Percentiles rank a stretch among this genome's conserved stretches.
Evolutionary conservation across 2,797 vertebrate species (phyloP).

Genomic region (Pogonophryne albipinna): DNA sequence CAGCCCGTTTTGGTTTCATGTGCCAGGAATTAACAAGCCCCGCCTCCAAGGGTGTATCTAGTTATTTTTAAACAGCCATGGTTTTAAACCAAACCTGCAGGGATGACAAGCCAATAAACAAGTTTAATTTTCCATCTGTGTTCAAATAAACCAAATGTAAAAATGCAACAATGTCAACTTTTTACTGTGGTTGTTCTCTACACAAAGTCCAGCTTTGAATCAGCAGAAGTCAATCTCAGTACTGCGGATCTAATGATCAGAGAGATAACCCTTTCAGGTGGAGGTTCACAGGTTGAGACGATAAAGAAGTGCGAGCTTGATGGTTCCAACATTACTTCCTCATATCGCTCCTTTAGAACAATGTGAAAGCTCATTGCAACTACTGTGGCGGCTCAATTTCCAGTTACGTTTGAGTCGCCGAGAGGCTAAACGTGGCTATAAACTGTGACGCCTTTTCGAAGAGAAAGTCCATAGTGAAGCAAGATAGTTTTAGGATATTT

Average conservation of each 20-base stretch:
- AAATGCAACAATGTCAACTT: background rate
- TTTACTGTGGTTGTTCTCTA: slow-evolving; percentile 15
- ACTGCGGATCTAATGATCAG: slow-evolving; percentile 15
- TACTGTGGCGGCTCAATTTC: too few species aligned
- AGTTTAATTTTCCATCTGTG: background rate
- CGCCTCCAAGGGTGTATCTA: too few species aligned
- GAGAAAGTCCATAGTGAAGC: too few species aligned
- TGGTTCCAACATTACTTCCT: background rate
- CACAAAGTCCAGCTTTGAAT: slow-evolving; percentile 12
- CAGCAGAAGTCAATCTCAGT: slow-evolving; percentile 7
- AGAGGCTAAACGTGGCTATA: too few species aligned
- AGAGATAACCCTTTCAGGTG: background rate
- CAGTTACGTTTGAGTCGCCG: too few species aligned
- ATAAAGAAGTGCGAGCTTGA: background rate
- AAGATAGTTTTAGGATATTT: too few species aligned
- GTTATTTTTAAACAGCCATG: too few species aligned
- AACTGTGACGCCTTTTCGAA: too few species aligned
- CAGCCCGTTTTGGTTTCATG: too few species aligned
- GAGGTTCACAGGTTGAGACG: background rate
- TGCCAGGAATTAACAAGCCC: too few species aligned
- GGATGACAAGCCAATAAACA: background rate
- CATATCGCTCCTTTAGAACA: background rate
- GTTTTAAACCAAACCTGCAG: background rate
- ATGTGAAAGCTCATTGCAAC: background rate
- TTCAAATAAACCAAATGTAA: slow-evolving; percentile 17